Base-by-base conservation (phyloP, 2,888 invertebrate species). In the Anarsia innoxiella region DNA sequence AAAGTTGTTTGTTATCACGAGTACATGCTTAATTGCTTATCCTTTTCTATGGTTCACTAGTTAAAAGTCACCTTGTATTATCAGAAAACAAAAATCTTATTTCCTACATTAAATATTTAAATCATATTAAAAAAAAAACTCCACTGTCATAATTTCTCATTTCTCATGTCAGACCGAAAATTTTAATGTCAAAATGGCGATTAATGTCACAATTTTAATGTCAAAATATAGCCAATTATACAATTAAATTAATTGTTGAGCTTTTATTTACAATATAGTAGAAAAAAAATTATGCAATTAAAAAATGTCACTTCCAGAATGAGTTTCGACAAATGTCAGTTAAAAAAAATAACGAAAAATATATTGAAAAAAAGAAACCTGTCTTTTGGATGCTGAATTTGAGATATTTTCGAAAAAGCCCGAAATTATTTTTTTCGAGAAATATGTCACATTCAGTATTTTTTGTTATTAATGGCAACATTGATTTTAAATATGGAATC, bases 81-180 rank as follows among this genome's bases (percentile, higher is more conserved):
- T n/a, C n/a, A n/a, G n/a, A n/a, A n/a, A 41, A 34, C 35, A 38
- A 39, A 35, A 28, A 33, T 26, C 11, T 23, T 23, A 14, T 25
- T 14, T 12, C n/a, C 2, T 9, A 25, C 4, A 3, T 35, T 25
- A 37, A 15, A 32, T 32, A 13, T 23, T 9, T 23, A 13, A 23
- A 25, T 12, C 13, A 25, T 12, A 11, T 10, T 14, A 33, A n/a
- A 25, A 25, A 32, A 25, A 9, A 25, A 25, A 25, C 3, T 25
- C 25, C 4, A 33, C 32, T 33, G 26, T 33, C 33, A 33, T 33
- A 25, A 11, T 25, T 14, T 14, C 23, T 19, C 33, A 25, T 23
- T 33, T 25, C 23, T 23, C 19, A 19, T 19, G 4, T 19, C 8
- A 19, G 3, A 19, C 8, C 3, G 19, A n/a, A n/a, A n/a, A 19